Percentiles rank a stretch among this genome's conserved stretches.
These are phyloP conservation scores for Lepidocolaptes lacrymiger DNA, from an alignment of 2,797 vertebrate species.

Conservation along the genomic window DNA sequence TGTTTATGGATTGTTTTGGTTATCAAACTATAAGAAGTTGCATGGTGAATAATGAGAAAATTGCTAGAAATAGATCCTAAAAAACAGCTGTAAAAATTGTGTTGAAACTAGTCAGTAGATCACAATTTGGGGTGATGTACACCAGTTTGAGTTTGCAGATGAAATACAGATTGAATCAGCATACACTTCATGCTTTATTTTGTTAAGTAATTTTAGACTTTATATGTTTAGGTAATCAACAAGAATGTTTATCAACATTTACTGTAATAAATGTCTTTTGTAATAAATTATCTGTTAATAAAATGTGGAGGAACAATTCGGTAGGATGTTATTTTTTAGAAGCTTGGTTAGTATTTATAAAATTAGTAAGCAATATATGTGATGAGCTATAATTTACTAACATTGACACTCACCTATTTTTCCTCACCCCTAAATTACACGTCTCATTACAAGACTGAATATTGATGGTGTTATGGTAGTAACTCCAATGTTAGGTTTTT, in stretches of 20 bases:
- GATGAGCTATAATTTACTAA: not conserved
- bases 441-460: not conserved
- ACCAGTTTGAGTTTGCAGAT: not conserved
- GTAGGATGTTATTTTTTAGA: not conserved
- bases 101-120: not conserved
- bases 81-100: not conserved
- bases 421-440: not conserved
- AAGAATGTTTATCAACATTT: not conserved
- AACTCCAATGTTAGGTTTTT: not conserved
- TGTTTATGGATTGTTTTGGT: not conserved
- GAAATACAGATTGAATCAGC: not conserved
- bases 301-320: not conserved
- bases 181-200: not conserved
- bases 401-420: not conserved
- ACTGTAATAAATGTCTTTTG: not conserved
- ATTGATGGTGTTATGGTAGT: not conserved
- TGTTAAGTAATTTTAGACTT: not conserved
- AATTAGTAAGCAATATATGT: not conserved
- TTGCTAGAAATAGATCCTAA: not conserved
- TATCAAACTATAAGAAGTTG: not conserved
- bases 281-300: not conserved
- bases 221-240: not conserved
- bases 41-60: not conserved
- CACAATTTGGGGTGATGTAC: not conserved
- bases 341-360: conserved; percentile 15